Evolutionary conservation across 2,888 invertebrate species (phyloP).

Genomic region (Lochmaea crataegi): DNA sequence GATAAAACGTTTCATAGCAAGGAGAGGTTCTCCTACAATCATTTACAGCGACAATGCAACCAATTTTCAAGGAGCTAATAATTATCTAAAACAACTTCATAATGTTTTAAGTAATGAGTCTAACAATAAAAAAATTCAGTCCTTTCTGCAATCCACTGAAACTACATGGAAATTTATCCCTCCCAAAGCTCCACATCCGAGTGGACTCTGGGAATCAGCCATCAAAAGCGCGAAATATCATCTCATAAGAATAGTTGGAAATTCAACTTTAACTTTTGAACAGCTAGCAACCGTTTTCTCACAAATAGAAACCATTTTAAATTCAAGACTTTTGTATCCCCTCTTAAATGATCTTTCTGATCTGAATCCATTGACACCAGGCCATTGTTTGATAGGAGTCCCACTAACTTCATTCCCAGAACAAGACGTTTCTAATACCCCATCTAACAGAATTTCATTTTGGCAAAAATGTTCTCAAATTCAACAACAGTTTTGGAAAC

Average conservation of each 20-base stretch:
- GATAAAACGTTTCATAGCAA: no score
- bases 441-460: neutral
- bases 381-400: slow-evolving; percentile 8
- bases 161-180: neutral
- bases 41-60: slow-evolving; percentile 6
- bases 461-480: neutral
- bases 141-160: neutral
- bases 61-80: neutral
- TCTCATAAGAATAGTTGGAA: neutral
- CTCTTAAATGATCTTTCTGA: slow-evolving; percentile 8
- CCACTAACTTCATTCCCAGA: neutral
- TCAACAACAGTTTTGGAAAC: slow-evolving; percentile 17
- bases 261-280: neutral
- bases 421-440: neutral
- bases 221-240: neutral
- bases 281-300: neutral
- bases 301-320: slow-evolving; percentile 15
- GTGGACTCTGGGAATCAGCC: neutral
- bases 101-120: neutral
- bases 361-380: slow-evolving; percentile 2
- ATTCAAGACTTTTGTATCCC: neutral
- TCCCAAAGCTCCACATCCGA: neutral
- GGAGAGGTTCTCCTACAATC: neutral
- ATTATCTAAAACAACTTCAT: neutral
- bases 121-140: neutral